Base-by-base conservation (phyloP, 2,888 invertebrate species). In the Eristalis tenax region DNA sequence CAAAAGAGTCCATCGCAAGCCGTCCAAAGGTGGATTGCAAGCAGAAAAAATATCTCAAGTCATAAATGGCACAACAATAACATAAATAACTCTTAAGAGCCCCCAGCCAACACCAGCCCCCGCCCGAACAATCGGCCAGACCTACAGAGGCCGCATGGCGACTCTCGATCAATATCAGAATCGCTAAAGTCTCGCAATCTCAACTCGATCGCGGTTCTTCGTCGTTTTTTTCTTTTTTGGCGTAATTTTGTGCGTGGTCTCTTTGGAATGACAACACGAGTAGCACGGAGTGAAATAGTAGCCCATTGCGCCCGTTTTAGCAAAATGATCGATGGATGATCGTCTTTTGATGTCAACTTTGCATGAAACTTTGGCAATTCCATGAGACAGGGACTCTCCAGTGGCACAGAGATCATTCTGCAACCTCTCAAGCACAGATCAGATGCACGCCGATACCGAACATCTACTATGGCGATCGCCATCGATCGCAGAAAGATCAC, bases 301-400 rank as follows among this genome's bases (percentile, higher is more conserved):
- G 71, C 43, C 71, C 40, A 76, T 69, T 77, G 77, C 81, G 64
- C 65, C 77, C 77, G 69, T 81, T 81, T 85, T 85, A 57, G 77
- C 76, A 81, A 77, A 85, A 81, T 85, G 85, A 86, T 83, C 74
- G 78, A 86, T 83, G 86, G 74, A 69, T 74, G 69, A 83, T 75
- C 78, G 83, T 78, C 86, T 83, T 86, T 78, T 86, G 86, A 86
- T 86, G 86, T 86, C 86, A 86, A 86, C 83, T 86, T 86, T 86
- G 83, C 86, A 86, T 86, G 83, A 75, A 83, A 71, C 61, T 82
- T 86, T 86, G 86, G 86, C 78, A 78, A 79, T 66, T 82, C 78
- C 69, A 56, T 70, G 68, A 38, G 76, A 71, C 56, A 66, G 75
- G 15, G 11, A 76, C 76, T 43, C 56, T 57, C 63, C 57, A 23